Base-by-base conservation (phyloP, 2,113 vertebrate species). In the Boleophthalmus pectinirostris region DNA sequence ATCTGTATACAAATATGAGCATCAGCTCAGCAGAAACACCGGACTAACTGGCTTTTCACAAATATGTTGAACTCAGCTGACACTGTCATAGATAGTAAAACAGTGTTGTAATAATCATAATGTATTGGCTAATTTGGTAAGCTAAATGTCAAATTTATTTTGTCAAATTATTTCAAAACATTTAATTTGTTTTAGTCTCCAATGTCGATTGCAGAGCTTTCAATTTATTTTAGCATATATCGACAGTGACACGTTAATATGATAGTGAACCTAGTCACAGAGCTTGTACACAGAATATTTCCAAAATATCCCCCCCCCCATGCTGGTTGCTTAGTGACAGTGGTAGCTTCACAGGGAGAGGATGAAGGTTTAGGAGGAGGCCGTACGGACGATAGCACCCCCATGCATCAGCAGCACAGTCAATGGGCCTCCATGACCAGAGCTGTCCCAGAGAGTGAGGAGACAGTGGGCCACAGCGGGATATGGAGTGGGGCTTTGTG, bases 251-350 rank as follows among this genome's bases (percentile, higher is more conserved):
- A 51, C 7, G 18, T 51, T 51, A 18, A 51, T 51, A 51, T 20
- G 13, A 47, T 47, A 47, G 14, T 15, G n/a, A n/a, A n/a, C n/a
- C n/a, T n/a, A n/a, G n/a, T n/a, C n/a, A n/a, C n/a, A n/a, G n/a
- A n/a, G 12, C 46, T 47, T 47, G 14, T 9, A 54, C 8, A 54
- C 47, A 2, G 8, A n/a, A n/a, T 21, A 16, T 11, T 54, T 54
- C 20, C 51, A 54, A 21, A n/a, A n/a, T n/a, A n/a, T n/a, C 29
- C 29, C 29, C 29, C 81, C 86, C 79, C 75, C 71, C 21, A 78
- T 81, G 72, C 74, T 79, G 60, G 92, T 94, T 93, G 92, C 93
- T 88, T 90, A 92, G 93, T 86, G 70, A 93, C 89, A 82, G 70
- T 53, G 10, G 79, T 74, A 60, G 83, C 72, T 67, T 56, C 76